Conservation (phyloP, 2,797 vertebrate species). For the Antrozous pallidus region DNA sequence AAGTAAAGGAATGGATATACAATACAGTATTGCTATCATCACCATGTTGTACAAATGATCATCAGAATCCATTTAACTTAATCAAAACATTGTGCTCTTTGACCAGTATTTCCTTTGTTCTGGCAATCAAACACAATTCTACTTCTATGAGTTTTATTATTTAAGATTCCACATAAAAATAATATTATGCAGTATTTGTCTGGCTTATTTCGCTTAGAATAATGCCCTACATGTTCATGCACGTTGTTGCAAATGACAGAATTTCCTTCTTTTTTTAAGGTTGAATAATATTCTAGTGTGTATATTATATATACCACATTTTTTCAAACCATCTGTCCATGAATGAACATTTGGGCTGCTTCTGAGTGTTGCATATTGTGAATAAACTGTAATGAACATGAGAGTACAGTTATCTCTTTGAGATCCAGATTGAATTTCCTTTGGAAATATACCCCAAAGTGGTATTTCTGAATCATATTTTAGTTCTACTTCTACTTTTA, state of each 20-base stretch:
- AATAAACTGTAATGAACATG: neutral
- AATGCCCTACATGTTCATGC: neutral
- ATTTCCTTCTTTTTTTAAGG: neutral
- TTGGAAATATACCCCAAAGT: neutral
- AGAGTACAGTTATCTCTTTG: neutral
- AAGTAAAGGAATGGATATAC: neutral
- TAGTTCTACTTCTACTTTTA: neutral
- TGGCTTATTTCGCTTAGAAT: neutral
- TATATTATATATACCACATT: neutral
- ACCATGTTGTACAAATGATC: neutral
- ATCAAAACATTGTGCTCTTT: neutral
- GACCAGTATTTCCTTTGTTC: neutral
- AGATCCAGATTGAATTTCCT: neutral
- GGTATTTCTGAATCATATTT: neutral
- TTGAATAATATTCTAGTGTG: neutral
- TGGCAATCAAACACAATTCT: neutral
- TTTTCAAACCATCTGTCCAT: neutral
- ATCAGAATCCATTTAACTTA: neutral
- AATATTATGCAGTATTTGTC: neutral
- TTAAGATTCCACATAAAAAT: neutral
- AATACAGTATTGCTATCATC: neutral
- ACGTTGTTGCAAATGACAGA: neutral
- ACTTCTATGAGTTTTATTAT: neutral
- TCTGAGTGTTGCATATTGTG: neutral
- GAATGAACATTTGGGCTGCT: neutral